Conservation (phyloP, 2,113 vertebrate species). For the Tetrao urogallus region DNA sequence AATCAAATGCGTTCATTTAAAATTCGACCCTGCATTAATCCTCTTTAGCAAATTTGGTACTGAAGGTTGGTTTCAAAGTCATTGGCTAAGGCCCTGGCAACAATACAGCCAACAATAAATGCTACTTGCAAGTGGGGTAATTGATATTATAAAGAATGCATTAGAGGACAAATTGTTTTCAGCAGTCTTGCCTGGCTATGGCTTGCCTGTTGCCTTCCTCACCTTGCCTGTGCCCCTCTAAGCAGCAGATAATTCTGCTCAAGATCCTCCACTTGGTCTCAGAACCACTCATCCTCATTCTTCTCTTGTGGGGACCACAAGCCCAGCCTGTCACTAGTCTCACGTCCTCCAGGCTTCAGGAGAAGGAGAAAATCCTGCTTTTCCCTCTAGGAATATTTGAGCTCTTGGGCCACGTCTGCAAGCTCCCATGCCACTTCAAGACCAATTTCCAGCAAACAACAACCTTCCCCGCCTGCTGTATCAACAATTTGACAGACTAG, state of each 20-base stretch:
- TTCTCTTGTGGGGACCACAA: not conserved
- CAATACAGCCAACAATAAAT: not conserved
- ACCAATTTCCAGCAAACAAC: not conserved
- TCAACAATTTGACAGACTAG: not conserved
- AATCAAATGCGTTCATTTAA: not conserved
- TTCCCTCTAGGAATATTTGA: not conserved
- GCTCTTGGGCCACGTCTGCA: not conserved
- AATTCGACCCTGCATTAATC: not conserved
- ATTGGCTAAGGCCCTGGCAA: not conserved
- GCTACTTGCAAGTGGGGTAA: not conserved
- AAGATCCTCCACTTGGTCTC: fast-evolving
- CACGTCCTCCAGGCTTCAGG: not conserved
- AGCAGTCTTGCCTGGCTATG: not conserved
- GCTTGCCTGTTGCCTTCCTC: not conserved
- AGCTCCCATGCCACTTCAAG: not conserved
- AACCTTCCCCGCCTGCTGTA: not conserved
- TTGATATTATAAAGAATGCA: not conserved
- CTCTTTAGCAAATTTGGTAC: not conserved
- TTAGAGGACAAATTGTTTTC: not conserved
- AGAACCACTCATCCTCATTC: not conserved
- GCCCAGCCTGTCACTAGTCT: not conserved
- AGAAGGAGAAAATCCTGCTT: not conserved
- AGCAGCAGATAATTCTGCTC: not conserved
- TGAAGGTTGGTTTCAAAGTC: not conserved
- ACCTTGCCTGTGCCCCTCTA: not conserved